Evolutionary conservation across 2,113 vertebrate species (phyloP).

Genomic region (Agelaius phoeniceus): DNA sequence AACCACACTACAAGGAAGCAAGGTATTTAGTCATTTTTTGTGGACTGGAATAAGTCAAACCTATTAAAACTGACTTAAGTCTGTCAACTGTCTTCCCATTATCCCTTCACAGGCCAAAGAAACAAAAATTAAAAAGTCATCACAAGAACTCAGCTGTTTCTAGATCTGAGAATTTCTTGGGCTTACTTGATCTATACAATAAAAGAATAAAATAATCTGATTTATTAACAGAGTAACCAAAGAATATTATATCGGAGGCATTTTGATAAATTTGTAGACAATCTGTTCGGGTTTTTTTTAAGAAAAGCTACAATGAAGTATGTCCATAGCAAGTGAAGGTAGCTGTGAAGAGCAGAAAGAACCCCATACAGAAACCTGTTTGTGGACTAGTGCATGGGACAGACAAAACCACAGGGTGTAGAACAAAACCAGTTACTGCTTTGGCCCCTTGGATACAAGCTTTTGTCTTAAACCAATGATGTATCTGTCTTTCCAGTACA

Average conservation of each 20-base stretch:
- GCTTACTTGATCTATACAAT: neutral
- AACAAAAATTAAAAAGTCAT: neutral
- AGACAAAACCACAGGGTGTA: neutral
- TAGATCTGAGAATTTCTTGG: neutral
- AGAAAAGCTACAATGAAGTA: neutral
- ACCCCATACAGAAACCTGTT: neutral
- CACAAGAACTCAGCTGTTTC: neutral
- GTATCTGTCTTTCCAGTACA: neutral
- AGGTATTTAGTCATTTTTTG: slow-evolving; percentile 80
- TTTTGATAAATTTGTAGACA: neutral
- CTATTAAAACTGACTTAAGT: neutral
- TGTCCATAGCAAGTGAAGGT: neutral
- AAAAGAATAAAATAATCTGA: neutral
- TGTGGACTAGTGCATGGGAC: neutral
- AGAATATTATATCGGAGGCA: neutral
- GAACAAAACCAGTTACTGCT: neutral
- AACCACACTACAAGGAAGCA: slow-evolving; percentile 97
- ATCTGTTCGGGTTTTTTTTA: neutral
- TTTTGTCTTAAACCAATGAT: neutral
- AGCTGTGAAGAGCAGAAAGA: neutral
- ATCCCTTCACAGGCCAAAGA: neutral
- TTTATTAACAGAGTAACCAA: neutral
- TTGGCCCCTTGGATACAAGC: neutral
- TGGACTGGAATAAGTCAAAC: slow-evolving; percentile 31
- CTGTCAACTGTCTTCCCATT: neutral